Evolutionary conservation across 2,113 vertebrate species (phyloP), one percentile per base, ranked within the genome.

Genomic region (Aphelocoma coerulescens): DNA sequence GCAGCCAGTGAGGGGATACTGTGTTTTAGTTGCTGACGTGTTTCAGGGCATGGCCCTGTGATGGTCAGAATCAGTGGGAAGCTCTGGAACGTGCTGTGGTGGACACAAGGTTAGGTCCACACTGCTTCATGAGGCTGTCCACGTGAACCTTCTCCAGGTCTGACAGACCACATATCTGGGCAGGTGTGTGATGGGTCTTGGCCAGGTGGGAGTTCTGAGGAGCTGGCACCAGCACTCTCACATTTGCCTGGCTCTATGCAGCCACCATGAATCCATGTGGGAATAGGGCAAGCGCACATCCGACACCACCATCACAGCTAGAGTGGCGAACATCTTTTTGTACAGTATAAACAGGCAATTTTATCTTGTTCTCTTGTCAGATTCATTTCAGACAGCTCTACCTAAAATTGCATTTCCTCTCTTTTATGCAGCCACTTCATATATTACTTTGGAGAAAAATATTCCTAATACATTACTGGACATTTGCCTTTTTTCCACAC

Each of bases 231-330:
- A 0, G 33, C 41, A 16, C 12, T 51, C 11, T 26, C 13, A 43
- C 5, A 14, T 30, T 23, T 67, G 21, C 59, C 55, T 77, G 22
- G 19, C 32, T 89, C 28, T 14, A 3, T 74, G 51, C 51, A 59
- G 58, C 32, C 14, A 20, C 68, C 4, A 20, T 0, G 1, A 16
- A n/a, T 52, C 24, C 8, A 4, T 18, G 7, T 8, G 26, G 24
- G 26, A 21, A 52, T 1, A 2, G 48, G 39, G 30, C 0, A 7
- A 51, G 21, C 0, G 3, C 16, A 10, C 16, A 66, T 19, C 16
- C 15, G 3, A 10, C 1, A 5, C 3, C 39, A 48, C 8, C n/a
- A 35, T 65, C 49, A 21, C 44, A 55, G 37, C 33, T 76, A 6
- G 11, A 15, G 18, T 32, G 32, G 28, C 1, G 7, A 80, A 58